These are phyloP conservation scores for Plemyria rubiginata DNA, from an alignment of 2,888 invertebrate genomes.

Conservation along the genomic window DNA sequence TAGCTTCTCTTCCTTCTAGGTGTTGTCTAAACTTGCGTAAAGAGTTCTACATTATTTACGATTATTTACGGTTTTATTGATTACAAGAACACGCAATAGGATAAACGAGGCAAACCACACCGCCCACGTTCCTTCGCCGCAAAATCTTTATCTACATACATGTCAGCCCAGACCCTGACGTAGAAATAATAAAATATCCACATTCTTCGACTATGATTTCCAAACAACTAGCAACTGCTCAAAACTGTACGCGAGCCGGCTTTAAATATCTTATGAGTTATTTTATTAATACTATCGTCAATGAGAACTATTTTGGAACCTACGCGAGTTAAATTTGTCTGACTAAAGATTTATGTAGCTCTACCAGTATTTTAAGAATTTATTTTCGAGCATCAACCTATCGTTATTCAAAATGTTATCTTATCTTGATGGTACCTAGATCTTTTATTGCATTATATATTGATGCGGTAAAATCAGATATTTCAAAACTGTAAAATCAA, in stretches of 20 bases:
- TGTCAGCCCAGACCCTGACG: slow-evolving; percentile 36
- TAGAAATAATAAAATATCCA: slow-evolving; percentile 38
- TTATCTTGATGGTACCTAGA: no score
- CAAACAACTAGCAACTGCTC: slow-evolving; percentile 18
- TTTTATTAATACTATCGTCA: slow-evolving; percentile 9
- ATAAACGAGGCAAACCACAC: slow-evolving; percentile 77
- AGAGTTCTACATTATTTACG: slow-evolving; percentile 45
- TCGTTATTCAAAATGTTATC: no score
- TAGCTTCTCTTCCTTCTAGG: not conserved
- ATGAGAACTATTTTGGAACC: not conserved
- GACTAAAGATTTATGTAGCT: not conserved
- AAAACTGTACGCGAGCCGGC: slow-evolving; percentile 13
- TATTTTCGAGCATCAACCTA: no score
- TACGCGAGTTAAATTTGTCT: slow-evolving; percentile 2
- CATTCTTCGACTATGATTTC: slow-evolving; percentile 31
- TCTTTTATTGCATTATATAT: no score
- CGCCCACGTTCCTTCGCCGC: slow-evolving; percentile 67
- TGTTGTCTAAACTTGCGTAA: not conserved
- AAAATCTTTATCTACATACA: slow-evolving; percentile 60
- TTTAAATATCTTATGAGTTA: slow-evolving; percentile 9
- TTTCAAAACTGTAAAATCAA: no score
- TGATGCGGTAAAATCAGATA: no score
- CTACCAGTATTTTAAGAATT: not conserved
- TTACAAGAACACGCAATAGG: slow-evolving; percentile 76
- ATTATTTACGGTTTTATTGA: slow-evolving; percentile 74